Evolutionary conservation across 2,888 invertebrate genomes (phyloP).

Genomic region (Polydrusus tereticollis): DNA sequence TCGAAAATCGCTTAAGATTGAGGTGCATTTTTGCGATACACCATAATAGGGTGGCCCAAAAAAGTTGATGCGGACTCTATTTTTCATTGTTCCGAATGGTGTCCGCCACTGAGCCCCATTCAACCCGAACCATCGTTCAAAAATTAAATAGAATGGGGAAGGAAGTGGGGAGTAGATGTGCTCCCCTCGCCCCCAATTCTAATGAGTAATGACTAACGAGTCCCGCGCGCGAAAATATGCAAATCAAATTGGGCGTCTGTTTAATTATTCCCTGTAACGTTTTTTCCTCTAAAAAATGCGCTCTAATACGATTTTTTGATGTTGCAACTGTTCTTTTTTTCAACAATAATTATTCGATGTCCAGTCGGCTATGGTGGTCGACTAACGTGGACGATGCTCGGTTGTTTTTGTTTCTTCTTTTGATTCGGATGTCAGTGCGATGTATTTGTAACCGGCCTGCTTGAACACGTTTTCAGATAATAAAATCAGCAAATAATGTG

Average conservation of each 20-base stretch:
- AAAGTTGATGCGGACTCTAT: too few species aligned
- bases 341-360: conserved; percentile 13
- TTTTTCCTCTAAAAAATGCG: conserved; percentile 58
- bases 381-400: neutral
- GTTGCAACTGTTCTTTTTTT: conserved; percentile 24
- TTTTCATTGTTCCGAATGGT: neutral
- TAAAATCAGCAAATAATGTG: too few species aligned
- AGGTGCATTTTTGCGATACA: too few species aligned
- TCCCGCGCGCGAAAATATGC: conserved; percentile 67
- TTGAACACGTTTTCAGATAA: too few species aligned
- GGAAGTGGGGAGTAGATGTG: conserved; percentile 51
- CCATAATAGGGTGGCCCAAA: too few species aligned
- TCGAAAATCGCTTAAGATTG: too few species aligned
- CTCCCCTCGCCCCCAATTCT: conserved; percentile 63
- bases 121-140: conserved; percentile 45
- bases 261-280: conserved; percentile 65
- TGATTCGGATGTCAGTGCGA: neutral
- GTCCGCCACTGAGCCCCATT: conserved; percentile 38
- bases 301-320: conserved; percentile 60
- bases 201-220: conserved; percentile 69
- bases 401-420: neutral
- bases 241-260: conserved; percentile 68
- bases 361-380: neutral
- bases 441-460: neutral
- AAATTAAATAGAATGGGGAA: conserved; percentile 39